Evolutionary conservation across 2,797 vertebrate genomes (phyloP).

Genomic region (Amblyopsis hoosieri): DNA sequence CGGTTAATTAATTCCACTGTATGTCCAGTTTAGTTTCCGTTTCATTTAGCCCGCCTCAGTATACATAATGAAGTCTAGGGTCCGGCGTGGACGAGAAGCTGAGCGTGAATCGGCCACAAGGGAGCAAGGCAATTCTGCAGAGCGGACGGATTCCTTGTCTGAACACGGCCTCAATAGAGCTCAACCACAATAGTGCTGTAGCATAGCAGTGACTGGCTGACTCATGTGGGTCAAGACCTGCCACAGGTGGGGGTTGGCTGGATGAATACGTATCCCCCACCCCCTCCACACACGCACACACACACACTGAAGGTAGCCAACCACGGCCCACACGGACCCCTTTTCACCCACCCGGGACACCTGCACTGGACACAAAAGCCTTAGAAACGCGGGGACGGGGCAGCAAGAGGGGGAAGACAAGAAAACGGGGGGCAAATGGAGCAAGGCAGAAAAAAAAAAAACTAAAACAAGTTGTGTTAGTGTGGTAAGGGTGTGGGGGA

Average conservation of each 20-base stretch:
- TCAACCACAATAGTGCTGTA: conserved; percentile 59
- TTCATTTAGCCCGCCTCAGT: conserved; percentile 13
- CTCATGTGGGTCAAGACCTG: conserved; percentile 74
- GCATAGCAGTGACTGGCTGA: conserved; percentile 67
- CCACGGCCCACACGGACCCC: conserved; percentile 51
- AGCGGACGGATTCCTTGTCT: conserved; percentile 54
- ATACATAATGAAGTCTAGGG: conserved; percentile 35
- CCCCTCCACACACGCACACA: background rate
- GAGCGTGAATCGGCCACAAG: conserved; percentile 49
- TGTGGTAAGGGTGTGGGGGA: conserved; percentile 14
- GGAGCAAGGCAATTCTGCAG: conserved; percentile 42
- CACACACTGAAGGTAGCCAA: conserved; percentile 42
- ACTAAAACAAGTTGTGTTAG: background rate
- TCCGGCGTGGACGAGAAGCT: conserved; percentile 38
- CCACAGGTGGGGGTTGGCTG: conserved; percentile 75
- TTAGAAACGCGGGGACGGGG: conserved; percentile 7
- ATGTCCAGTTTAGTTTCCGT: conserved; percentile 8
- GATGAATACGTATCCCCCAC: conserved; percentile 61
- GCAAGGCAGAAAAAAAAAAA: conserved; percentile 37
- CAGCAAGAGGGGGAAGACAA: conserved; percentile 26
- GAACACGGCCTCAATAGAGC: conserved; percentile 49
- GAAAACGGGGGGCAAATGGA: conserved; percentile 19
- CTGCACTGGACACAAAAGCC: conserved; percentile 81
- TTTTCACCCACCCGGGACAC: conserved; percentile 77
- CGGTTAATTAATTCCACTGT: background rate